Evolutionary conservation across 2,797 vertebrate species (phyloP), one percentile per base, ranked within the genome.

Genomic region (Limnodromus scolopaceus): DNA sequence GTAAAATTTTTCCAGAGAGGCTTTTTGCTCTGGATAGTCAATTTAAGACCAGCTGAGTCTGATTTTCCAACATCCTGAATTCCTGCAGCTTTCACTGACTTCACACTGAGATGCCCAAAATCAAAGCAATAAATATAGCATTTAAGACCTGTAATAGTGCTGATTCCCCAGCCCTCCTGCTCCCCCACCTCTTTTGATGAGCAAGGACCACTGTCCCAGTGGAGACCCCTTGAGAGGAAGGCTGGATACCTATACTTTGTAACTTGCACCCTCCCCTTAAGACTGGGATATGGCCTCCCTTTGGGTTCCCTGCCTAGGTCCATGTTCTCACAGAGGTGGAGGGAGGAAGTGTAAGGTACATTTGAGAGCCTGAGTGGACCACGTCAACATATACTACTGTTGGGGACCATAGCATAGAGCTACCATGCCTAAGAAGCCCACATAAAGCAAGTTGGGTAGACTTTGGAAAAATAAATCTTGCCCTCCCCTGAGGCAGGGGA

Each of bases 1-100:
- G 3, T 46, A 68, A 76, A 38, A 27, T 39, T 61, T 71, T 87
- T 55, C 49, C 41, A 45, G 68, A 75, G 24, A n/a, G 16, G 6
- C 10, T 60, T 95, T 95, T 76, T 91, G 38, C 43, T 48, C 7
- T 24, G 15, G 51, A 27, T 48, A 74, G 64, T 77, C 32, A 66
- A 39, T 71, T 92, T 91, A 63, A 84, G 43, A 70, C 30, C 91
- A 91, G 22, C 39, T 93, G 64, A 10, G 14, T 84, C 43, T 91
- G 78, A 53, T 94, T 87, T 92, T 84, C 51, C n/a, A 51, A 32
- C 1, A 11, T 63, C 28, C 27, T 72, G 38, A 71, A 84, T 69
- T 86, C 46, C 46, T 82, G 30, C 41, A 76, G 20, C 49, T 93
- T 94, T 76, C 70, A 82, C 66, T 63, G 63, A 39, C 45, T 92